Base-by-base conservation (phyloP, 2,113 vertebrate genomes). In the Serinus canaria region DNA sequence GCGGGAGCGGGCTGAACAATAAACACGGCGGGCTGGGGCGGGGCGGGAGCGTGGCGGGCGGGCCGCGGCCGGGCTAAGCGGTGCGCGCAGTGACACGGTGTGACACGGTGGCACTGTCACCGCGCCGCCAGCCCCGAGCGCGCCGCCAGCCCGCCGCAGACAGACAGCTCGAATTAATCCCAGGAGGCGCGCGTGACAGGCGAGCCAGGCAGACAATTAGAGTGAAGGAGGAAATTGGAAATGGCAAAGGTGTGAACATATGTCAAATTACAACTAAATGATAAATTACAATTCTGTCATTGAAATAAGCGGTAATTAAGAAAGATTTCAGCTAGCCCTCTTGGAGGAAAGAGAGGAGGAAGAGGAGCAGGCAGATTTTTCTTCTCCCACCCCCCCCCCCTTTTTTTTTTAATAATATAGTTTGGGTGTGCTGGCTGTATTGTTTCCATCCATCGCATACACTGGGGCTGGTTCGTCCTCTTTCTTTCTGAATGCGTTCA, bases 201-300 rank as follows among this genome's bases (percentile, higher is more conserved):
- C 98, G 98, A 99, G 99, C 98, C 99, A 98, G 98, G 99, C 98
- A 98, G 98, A 98, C 99, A 99, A 99, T 99, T 99, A 99, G 99
- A 99, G 98, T 98, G 98, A 98, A 98, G 99, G 98, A 98, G 98
- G 99, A 99, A 99, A 99, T 99, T 98, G 98, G 98, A 98, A 99
- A 99, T 98, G 98, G 98, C 98, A 98, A 99, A 99, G 99, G 99
- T 98, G 98, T 99, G 97, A 98, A 99, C 99, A 99, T 99, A 99
- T 99, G 99, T 99, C 99, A 99, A 99, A 99, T 99, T 99, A 99
- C 99, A 98, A 99, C 99, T 99, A 99, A 99, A 99, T 99, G 99
- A 99, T 99, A 99, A 99, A 99, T 99, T 99, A 99, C 99, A 99
- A 99, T 99, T 99, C 99, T 98, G 98, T 99, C 99, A 99, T 99